Conservation (phyloP, 2,113 vertebrate genomes). For the Clinocottus analis region DNA sequence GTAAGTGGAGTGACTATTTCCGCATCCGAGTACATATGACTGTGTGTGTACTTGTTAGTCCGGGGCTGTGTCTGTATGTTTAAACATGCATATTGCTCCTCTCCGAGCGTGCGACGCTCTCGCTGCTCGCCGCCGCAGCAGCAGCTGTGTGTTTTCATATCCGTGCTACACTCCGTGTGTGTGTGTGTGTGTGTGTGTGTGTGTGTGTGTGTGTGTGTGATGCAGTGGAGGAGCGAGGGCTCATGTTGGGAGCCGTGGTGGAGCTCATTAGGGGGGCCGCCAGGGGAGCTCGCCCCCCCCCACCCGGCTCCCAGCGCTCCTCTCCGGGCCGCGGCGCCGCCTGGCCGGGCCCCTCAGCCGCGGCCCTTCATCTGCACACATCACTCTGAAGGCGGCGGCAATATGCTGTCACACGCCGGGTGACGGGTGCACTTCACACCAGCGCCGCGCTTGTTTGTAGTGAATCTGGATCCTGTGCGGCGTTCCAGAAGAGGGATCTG, state of each 20-base stretch:
- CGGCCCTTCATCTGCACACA: slow-evolving; percentile 70
- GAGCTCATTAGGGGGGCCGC: slow-evolving; percentile 76
- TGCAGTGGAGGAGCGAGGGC: slow-evolving; percentile 62
- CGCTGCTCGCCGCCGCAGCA: slow-evolving; percentile 3
- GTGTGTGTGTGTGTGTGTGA: slow-evolving; percentile 53
- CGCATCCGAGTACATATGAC: slow-evolving; percentile 37
- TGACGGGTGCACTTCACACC: slow-evolving; percentile 51
- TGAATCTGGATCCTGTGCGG: slow-evolving; percentile 4
- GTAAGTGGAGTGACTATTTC: slow-evolving; percentile 22
- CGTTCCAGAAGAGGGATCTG: not conserved
- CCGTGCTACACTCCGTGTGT: slow-evolving; percentile 8
- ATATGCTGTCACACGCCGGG: slow-evolving; percentile 52
- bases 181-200: slow-evolving; percentile 49
- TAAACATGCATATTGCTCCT: slow-evolving; percentile 44
- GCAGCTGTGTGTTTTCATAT: slow-evolving; percentile 27
- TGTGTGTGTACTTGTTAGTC: slow-evolving; percentile 49
- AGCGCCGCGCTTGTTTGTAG: slow-evolving; percentile 25
- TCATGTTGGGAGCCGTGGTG: slow-evolving; percentile 67
- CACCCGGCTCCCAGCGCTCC: slow-evolving; percentile 59
- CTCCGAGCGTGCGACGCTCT: slow-evolving; percentile 9
- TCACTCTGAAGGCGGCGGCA: slow-evolving; percentile 47
- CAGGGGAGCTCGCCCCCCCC: slow-evolving; percentile 56
- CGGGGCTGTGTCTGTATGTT: slow-evolving; percentile 49
- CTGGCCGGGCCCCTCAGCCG: slow-evolving; percentile 60
- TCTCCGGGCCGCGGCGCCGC: slow-evolving; percentile 58